Conservation (phyloP, 2,888 invertebrate species). For the Vannuccia rotundouncinata region DNA sequence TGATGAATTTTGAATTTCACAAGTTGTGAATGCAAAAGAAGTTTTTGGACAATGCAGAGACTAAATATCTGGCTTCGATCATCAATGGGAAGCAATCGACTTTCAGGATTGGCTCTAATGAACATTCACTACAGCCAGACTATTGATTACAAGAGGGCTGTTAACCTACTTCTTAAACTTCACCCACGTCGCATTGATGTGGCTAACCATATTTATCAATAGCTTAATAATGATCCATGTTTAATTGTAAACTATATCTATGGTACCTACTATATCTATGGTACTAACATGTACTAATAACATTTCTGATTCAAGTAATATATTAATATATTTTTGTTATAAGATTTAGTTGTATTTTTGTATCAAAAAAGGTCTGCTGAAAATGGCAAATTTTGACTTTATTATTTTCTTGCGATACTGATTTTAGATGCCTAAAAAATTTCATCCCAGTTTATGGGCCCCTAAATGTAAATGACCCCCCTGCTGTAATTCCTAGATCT, state of each 20-base stretch:
- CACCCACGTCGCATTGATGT: conserved; percentile 46
- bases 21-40: conserved; percentile 13
- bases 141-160: conserved; percentile 9
- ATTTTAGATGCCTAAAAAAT: neutral
- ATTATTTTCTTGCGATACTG: neutral
- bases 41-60: conserved; percentile 13
- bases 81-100: conserved; percentile 8
- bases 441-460: neutral
- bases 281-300: neutral
- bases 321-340: neutral
- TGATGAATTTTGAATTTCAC: conserved; percentile 18
- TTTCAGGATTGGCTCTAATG: conserved; percentile 28
- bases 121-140: conserved; percentile 34
- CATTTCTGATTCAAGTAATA: neutral
- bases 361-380: neutral
- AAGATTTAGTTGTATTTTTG: neutral
- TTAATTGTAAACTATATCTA: neutral
- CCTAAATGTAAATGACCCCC: neutral
- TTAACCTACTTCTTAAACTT: conserved; percentile 9
- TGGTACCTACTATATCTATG: neutral
- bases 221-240: neutral
- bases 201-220: conserved; percentile 36
- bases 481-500: neutral
- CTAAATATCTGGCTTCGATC: conserved; percentile 28
- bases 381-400: neutral